Evolutionary conservation across 2,888 invertebrate genomes (phyloP).

Genomic region (Priocnemis perturbator): DNA sequence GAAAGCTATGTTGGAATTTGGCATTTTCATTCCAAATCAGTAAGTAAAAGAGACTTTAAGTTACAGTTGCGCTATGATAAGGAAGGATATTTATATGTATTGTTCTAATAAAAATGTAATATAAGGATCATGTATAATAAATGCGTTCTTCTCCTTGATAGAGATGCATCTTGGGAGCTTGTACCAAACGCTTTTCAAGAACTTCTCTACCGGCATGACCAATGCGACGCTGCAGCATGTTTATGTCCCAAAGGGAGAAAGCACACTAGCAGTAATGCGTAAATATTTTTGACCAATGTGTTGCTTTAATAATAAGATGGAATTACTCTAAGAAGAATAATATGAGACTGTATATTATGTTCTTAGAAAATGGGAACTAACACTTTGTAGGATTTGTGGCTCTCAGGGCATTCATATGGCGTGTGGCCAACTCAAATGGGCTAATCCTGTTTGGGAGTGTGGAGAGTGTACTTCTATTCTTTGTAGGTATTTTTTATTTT

Average conservation of each 20-base stretch:
- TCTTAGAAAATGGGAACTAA: constrained; percentile 77
- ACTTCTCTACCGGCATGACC: constrained; percentile 79
- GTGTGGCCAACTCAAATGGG: constrained; percentile 75
- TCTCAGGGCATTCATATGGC: constrained; percentile 77
- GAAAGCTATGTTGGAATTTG: constrained; percentile 79
- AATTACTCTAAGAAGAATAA: not conserved
- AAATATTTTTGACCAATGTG: constrained; percentile 47
- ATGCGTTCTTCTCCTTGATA: constrained; percentile 62
- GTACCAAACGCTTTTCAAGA: constrained; percentile 86
- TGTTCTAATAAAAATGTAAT: not conserved
- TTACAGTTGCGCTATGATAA: not conserved
- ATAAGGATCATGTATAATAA: not conserved
- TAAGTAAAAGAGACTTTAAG: constrained; percentile 71
- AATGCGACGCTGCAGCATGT: constrained; percentile 81
- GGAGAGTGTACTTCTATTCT: constrained; percentile 70
- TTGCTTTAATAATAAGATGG: not conserved
- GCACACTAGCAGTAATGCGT: constrained; percentile 73
- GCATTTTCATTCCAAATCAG: constrained; percentile 89
- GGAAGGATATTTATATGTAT: not conserved
- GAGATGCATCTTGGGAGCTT: constrained; percentile 90
- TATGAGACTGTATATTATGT: constrained; percentile 2
- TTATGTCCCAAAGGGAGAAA: constrained; percentile 79
- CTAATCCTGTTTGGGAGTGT: constrained; percentile 75
- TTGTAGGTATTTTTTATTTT: constrained; percentile 44
- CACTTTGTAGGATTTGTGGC: constrained; percentile 78